phyloP scores from a whole-genome alignment of 2,888 invertebrate species.

The Xestia c-nigrum region DNA sequence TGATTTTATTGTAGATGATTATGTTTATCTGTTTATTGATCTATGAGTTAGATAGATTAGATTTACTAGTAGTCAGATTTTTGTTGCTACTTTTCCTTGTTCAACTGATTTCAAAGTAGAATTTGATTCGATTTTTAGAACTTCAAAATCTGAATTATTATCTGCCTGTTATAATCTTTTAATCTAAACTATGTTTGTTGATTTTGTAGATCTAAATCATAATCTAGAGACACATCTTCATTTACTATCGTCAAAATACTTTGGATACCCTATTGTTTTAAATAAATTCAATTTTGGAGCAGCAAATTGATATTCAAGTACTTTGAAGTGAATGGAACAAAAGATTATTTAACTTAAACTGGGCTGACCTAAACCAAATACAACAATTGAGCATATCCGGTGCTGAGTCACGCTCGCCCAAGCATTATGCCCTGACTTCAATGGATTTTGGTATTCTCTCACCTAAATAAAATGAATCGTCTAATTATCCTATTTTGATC shows the following conservation, averaged over 20 bases:
- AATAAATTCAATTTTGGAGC: not conserved
- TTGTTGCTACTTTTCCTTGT: not conserved
- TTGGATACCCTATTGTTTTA: not conserved
- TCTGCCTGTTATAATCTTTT: not conserved
- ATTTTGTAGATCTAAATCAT: not conserved
- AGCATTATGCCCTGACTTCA: constrained; percentile 47
- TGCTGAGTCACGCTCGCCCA: constrained; percentile 44
- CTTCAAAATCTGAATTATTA: not conserved
- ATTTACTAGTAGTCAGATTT: not conserved
- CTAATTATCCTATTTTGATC: not conserved
- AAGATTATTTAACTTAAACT: constrained; percentile 33
- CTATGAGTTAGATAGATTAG: not conserved
- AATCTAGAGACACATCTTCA: not conserved
- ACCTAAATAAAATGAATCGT: not conserved
- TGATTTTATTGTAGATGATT: constrained; percentile 26
- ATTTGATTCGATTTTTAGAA: not conserved
- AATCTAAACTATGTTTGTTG: not conserved
- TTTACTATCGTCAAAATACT: not conserved
- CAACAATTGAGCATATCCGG: constrained; percentile 50
- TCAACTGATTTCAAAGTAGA: not conserved
- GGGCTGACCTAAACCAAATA: constrained; percentile 41
- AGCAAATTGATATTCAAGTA: constrained; percentile 34
- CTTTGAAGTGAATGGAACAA: constrained; percentile 35
- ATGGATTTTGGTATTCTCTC: constrained; percentile 27
- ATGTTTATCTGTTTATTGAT: constrained; percentile 36